These are phyloP conservation scores for Emydura subglobosa DNA, from an alignment of 2,113 vertebrate species.

Conservation along the genomic window DNA sequence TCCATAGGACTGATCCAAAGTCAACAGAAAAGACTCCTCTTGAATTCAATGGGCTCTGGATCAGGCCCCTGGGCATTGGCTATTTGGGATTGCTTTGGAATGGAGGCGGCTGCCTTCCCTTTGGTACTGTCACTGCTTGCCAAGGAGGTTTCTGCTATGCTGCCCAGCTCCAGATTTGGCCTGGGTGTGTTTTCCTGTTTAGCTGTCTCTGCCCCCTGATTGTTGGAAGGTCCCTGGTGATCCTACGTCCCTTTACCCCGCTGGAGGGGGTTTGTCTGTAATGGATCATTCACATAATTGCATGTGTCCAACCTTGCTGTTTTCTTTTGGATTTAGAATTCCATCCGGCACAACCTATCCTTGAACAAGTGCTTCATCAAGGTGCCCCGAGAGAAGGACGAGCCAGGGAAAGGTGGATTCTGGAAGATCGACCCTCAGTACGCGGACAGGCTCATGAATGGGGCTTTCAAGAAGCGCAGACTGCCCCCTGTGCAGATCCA, in stretches of 20 bases:
- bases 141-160: not conserved
- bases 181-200: not conserved
- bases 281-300: accelerated
- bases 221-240: not conserved
- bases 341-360: slow-evolving; percentile 96
- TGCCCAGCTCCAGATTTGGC: not conserved
- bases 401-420: slow-evolving; percentile 95
- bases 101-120: not conserved
- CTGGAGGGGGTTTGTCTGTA: not conserved
- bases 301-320: not conserved
- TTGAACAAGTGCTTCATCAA: slow-evolving; percentile 99
- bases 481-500: slow-evolving; percentile 90
- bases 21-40: not conserved
- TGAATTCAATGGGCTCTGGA: not conserved
- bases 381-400: slow-evolving; percentile 94
- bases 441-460: slow-evolving; percentile 88
- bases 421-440: slow-evolving; percentile 97
- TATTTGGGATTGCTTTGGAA: not conserved
- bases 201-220: not conserved
- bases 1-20: not conserved
- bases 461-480: slow-evolving; percentile 90
- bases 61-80: not conserved
- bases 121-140: not conserved
- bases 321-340: slow-evolving; percentile 84
- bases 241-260: not conserved